A percentile compares a stretch with the other conserved stretches of the same genome.
phyloP scores from a whole-genome alignment of 2,888 invertebrate species.

The Cataglyphis albicans region DNA sequence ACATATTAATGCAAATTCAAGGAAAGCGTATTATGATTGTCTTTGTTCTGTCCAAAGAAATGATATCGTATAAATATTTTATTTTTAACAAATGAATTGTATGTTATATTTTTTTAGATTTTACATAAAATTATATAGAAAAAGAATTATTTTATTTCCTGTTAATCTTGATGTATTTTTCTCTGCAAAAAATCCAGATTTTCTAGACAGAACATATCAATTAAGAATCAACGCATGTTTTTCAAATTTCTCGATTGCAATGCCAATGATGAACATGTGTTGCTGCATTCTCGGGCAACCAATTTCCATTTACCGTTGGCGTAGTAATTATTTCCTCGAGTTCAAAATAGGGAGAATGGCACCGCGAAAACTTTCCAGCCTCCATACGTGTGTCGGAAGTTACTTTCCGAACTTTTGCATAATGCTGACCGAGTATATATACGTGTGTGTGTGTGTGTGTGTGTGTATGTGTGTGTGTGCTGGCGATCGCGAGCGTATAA shows the following conservation, averaged over 20 bases:
- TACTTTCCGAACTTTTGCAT: slow-evolving; percentile 69
- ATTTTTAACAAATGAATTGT: neutral
- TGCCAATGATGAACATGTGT: slow-evolving; percentile 62
- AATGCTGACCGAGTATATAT: slow-evolving; percentile 62
- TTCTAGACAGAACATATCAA: neutral
- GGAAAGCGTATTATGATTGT: no score
- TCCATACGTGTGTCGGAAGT: slow-evolving; percentile 62
- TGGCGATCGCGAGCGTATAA: slow-evolving; percentile 25
- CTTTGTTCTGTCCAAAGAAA: neutral
- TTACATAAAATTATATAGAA: neutral
- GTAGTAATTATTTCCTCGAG: slow-evolving; percentile 72
- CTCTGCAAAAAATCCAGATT: neutral
- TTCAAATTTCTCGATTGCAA: slow-evolving; percentile 36
- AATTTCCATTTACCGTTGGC: slow-evolving; percentile 55
- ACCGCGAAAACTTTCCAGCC: slow-evolving; percentile 65
- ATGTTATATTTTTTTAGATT: neutral
- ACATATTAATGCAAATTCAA: no score
- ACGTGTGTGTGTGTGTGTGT: slow-evolving; percentile 15
- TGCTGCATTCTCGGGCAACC: slow-evolving; percentile 59
- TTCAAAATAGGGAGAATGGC: slow-evolving; percentile 58
- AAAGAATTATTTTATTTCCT: neutral
- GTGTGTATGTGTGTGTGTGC: neutral
- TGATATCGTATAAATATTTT: neutral
- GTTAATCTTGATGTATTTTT: neutral
- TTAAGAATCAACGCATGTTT: slow-evolving; percentile 4